phyloP scores from a whole-genome alignment of 2,888 invertebrate genomes.

The Adineta ricciae region DNA sequence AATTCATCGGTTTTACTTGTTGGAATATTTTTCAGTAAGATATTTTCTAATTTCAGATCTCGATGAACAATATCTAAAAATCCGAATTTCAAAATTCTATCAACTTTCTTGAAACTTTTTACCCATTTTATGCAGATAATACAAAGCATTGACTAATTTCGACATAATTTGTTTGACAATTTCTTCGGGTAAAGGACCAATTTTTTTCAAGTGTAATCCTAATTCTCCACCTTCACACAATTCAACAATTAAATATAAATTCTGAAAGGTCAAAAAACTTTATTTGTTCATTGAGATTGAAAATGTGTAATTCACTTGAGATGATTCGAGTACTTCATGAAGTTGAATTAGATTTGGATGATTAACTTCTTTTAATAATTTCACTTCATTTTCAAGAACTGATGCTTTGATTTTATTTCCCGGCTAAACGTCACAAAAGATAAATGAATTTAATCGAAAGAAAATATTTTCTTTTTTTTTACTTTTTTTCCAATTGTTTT shows the following conservation, averaged over 20 bases:
- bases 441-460: too few species aligned
- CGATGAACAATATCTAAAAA: slow-evolving; percentile 48
- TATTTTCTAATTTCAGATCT: slow-evolving; percentile 50
- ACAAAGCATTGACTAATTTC: slow-evolving; percentile 46
- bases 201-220: slow-evolving; percentile 48
- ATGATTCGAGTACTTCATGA: slow-evolving; percentile 55
- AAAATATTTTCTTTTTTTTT: slow-evolving; percentile 37
- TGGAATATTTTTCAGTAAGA: slow-evolving; percentile 48
- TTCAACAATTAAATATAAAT: slow-evolving; percentile 56
- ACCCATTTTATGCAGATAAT: slow-evolving; percentile 50
- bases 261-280: slow-evolving; percentile 39
- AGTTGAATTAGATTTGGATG: slow-evolving; percentile 57
- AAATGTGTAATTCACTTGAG: slow-evolving; percentile 45
- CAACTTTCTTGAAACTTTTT: too few species aligned
- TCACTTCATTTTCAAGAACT: slow-evolving; percentile 52
- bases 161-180: slow-evolving; percentile 44
- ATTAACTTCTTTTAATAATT: slow-evolving; percentile 55
- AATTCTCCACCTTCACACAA: slow-evolving; percentile 53
- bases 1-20: slow-evolving; percentile 6
- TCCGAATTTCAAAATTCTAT: too few species aligned
- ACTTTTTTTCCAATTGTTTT: slow-evolving; percentile 49
- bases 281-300: neutral
- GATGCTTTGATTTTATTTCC: slow-evolving; percentile 34
- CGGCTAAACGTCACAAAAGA: slow-evolving; percentile 41
- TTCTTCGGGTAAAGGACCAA: slow-evolving; percentile 42